A percentile compares a stretch with the other conserved stretches of the same genome.
These are phyloP conservation scores for Cryptomyrus ogoouensis DNA, from an alignment of 2,113 vertebrate genomes.

Conservation along the genomic window DNA sequence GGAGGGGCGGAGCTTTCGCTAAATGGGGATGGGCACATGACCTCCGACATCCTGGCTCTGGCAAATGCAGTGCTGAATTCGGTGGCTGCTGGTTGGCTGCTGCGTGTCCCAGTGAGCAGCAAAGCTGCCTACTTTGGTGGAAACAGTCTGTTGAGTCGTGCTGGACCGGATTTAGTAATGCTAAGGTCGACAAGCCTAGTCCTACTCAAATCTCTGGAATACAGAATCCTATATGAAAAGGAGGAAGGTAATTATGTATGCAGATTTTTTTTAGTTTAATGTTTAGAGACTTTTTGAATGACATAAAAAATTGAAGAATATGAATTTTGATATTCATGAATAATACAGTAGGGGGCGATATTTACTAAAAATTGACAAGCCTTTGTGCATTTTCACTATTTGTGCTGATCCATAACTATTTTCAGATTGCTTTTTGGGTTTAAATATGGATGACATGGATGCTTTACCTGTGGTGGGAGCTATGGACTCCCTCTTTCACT, in stretches of 20 bases:
- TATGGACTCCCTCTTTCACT: not conserved
- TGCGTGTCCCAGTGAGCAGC: constrained; percentile 46
- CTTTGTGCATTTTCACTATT: not conserved
- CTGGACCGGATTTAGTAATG: constrained; percentile 59
- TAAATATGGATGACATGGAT: not conserved
- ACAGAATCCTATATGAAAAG: constrained; percentile 49
- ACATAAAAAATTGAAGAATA: not conserved
- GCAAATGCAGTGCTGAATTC: constrained; percentile 55
- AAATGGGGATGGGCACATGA: constrained; percentile 20
- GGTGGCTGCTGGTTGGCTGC: constrained; percentile 59
- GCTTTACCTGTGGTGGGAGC: not conserved
- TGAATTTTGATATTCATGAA: not conserved
- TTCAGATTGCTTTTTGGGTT: constrained; percentile 1
- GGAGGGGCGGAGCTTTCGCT: not conserved
- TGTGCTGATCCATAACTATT: not conserved
- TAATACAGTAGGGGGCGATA: constrained; percentile 20
- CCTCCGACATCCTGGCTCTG: constrained; percentile 51
- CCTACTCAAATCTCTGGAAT: constrained; percentile 76
- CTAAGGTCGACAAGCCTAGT: constrained; percentile 74
- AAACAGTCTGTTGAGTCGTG: not conserved
- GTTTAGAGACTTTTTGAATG: not conserved
- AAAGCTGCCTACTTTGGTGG: constrained; percentile 68
- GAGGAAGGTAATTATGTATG: constrained; percentile 34
- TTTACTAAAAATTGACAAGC: not conserved
- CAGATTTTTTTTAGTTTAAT: not conserved